Evolutionary conservation across 2,113 vertebrate species (phyloP), one percentile per base, ranked within the genome.

Genomic region (Larimichthys polyactis): DNA sequence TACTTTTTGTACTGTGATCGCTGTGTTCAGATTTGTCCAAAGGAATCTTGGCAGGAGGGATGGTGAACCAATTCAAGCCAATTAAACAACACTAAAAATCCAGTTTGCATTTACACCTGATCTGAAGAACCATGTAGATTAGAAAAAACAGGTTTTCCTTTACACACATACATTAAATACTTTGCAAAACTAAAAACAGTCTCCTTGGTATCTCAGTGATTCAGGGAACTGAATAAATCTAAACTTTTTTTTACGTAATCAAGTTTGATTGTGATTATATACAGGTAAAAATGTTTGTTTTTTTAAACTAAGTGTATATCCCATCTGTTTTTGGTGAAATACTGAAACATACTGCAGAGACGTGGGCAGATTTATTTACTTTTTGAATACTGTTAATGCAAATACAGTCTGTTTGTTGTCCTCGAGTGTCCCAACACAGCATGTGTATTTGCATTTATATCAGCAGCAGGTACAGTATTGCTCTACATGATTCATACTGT

Each of bases 261-360:
- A 40, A 2, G 5, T 59, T 60, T 40, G 36, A 40, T 11, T 11
- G 48, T 72, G 57, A 55, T 32, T 77, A 20, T 52, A 70, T 22
- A 59, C 4, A 17, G 29, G 29, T 20, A 52, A 20, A 24, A 60
- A 48, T 20, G 11, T 40, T 36, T 36, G 36, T 36, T 36, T 58
- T 27, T 63, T 16, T 1, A 24, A 43, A 70, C 55, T 27, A 19
- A 36, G n/a, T 7, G 64, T 2, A 24, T 27, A 14, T 70, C 55
- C 66, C 66, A 44, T 79, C 66, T 71, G 51, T 58, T 71, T 71
- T 46, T 10, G 16, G 20, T 46, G 36, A 52, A n/a, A 71, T 8
- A 4, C n/a, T 46, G 55, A 57, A 59, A 59, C 40, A 9, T 5
- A 32, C 55, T 44, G 57, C 32, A 44, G 22, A 29, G 43, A 65